Evolutionary conservation across 2,113 vertebrate genomes (phyloP), one percentile per base, ranked within the genome.

Genomic region (Rhineura floridana): DNA sequence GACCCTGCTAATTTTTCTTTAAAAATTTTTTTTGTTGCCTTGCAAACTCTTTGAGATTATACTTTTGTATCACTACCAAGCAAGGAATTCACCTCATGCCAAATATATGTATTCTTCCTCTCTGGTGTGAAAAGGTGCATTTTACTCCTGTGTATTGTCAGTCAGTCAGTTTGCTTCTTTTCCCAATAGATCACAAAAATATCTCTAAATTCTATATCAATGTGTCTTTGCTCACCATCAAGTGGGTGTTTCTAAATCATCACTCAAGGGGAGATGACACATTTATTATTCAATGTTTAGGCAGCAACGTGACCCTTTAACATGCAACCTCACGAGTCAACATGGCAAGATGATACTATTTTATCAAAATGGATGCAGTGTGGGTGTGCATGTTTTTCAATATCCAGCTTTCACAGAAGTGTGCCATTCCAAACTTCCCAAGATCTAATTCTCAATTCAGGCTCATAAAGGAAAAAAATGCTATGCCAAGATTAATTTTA

Each of bases 111-210:
- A 65, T 87, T 69, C 25, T 48, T 69, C 36, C 48, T 88, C 59
- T 28, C 21, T 65, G 39, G 21, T 89, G 65, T 87, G 70, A 90
- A 75, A 82, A 36, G 9, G 10, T 87, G 2, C 76, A 39, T 44
- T 50, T 88, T 90, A 81, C 30, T 90, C 50, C 33, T 76, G 42
- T 76, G 44, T 59, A 62, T 76, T 87, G 11, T 59, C 62, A 62
- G 46, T 82, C 81, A 84, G 23, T 80, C 72, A 84, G 55, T 84
- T 89, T 92, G 23, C 84, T 65, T 77, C 73, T 63, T 36, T 91
- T 80, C 83, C 67, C 21, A 55, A 88, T 80, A 79, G 90, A 73
- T 84, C 76, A 82, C 69, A 10, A 48, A 73, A 48, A 55, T 6
- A 0, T 62, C 82, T 91, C 42, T 87, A 79, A 87, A 76, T 86